phyloP scores from a whole-genome alignment of 2,113 vertebrate species.

The Phalacrocorax carbo region DNA sequence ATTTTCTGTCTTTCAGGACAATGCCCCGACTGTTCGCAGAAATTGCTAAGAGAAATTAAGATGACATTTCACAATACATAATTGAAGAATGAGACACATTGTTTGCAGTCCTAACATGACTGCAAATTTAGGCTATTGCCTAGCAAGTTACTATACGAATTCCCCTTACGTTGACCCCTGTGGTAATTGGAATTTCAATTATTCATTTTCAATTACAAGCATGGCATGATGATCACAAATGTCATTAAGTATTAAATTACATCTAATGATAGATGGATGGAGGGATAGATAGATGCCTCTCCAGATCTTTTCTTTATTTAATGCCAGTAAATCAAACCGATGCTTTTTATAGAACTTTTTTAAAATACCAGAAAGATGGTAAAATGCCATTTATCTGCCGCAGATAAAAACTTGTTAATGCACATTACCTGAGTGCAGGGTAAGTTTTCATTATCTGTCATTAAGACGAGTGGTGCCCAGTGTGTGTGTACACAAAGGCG shows the following conservation, averaged over 20 bases:
- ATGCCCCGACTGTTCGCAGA: background rate
- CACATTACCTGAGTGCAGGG: background rate
- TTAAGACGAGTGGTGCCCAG: background rate
- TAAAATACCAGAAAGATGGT: background rate
- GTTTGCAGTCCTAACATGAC: constrained; percentile 57
- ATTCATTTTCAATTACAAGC: constrained; percentile 80
- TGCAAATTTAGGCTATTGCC: constrained; percentile 57
- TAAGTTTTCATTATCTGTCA: background rate
- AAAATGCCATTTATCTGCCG: background rate
- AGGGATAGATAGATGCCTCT: constrained; percentile 46
- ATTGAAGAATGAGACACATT: constrained; percentile 54
- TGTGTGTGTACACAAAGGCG: background rate
- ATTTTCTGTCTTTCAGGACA: constrained; percentile 14
- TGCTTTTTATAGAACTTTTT: background rate
- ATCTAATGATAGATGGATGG: constrained; percentile 67
- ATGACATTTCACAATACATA: constrained; percentile 37
- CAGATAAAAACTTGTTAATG: background rate
- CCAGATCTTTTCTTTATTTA: constrained; percentile 43
- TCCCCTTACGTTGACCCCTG: constrained; percentile 68
- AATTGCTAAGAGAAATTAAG: constrained; percentile 29
- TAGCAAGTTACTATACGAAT: constrained; percentile 56
- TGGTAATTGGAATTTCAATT: constrained; percentile 79
- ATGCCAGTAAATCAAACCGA: background rate
- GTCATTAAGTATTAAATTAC: constrained; percentile 77
- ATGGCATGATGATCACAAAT: constrained; percentile 74